These are phyloP conservation scores for Tortricodes alternella DNA, from an alignment of 2,888 invertebrate species.

Conservation along the genomic window DNA sequence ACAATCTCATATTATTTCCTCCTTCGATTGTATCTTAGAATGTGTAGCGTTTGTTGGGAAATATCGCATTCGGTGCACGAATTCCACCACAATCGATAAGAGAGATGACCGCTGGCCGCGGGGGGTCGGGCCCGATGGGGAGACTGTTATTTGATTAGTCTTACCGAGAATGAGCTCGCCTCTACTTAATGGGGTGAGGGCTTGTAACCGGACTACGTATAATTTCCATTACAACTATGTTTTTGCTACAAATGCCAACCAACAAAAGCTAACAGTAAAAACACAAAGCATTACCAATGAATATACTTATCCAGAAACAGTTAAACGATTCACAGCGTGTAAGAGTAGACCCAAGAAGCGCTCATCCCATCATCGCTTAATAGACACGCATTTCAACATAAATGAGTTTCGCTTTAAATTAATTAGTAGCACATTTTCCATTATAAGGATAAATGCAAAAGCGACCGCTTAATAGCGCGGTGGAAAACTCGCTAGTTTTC, in stretches of 20 bases:
- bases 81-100: conserved; percentile 83
- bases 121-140: conserved; percentile 62
- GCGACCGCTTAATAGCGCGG: conserved; percentile 82
- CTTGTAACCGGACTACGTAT: conserved; percentile 79
- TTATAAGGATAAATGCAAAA: conserved; percentile 83
- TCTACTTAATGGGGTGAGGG: conserved; percentile 81
- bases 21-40: conserved; percentile 56
- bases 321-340: conserved; percentile 58
- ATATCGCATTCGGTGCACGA: conserved; percentile 82
- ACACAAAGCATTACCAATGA: conserved; percentile 44
- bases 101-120: conserved; percentile 81
- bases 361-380: conserved; percentile 77
- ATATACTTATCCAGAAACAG: conserved; percentile 63
- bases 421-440: conserved; percentile 83
- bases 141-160: conserved; percentile 84
- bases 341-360: conserved; percentile 64
- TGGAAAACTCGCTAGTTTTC: conserved; percentile 83
- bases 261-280: conserved; percentile 50
- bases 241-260: conserved; percentile 36
- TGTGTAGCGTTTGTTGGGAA: conserved; percentile 71
- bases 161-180: conserved; percentile 82
- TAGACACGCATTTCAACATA: conserved; percentile 81
- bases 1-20: conserved; percentile 47
- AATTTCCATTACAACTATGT: conserved; percentile 60
- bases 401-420: conserved; percentile 82